These are phyloP conservation scores for Prionace glauca DNA, from an alignment of 2,797 vertebrate genomes.

Conservation along the genomic window DNA sequence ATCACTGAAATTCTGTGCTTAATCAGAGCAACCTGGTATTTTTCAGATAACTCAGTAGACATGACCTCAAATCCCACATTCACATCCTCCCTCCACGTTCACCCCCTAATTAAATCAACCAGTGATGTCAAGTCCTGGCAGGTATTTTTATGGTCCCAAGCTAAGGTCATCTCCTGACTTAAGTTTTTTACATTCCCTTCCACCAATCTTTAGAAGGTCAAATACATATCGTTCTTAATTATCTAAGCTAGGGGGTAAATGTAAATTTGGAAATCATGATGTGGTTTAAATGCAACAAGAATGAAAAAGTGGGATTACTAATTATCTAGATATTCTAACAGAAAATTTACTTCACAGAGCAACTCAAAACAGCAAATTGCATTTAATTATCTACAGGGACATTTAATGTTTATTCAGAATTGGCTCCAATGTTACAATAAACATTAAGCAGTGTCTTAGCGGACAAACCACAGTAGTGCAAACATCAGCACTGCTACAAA, in stretches of 20 bases:
- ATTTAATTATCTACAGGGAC: not conserved
- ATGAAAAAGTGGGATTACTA: slow-evolving; percentile 3
- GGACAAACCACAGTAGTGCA: not conserved
- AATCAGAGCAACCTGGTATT: not conserved
- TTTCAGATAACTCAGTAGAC: not conserved
- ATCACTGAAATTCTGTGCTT: not conserved
- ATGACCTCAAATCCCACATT: not conserved
- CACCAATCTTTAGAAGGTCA: not conserved
- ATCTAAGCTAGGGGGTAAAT: not conserved
- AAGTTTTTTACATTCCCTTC: not conserved
- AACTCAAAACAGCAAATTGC: not conserved
- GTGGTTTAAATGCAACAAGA: not conserved
- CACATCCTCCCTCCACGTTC: not conserved
- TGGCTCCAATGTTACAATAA: not conserved
- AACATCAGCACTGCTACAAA: not conserved
- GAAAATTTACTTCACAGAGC: not conserved
- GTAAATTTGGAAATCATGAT: not conserved
- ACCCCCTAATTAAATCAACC: not conserved
- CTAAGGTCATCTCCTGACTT: not conserved
- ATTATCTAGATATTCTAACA: not conserved
- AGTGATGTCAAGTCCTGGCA: not conserved
- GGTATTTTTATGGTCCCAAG: not conserved
- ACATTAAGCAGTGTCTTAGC: not conserved
- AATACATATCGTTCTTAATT: not conserved
- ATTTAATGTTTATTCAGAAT: slow-evolving; percentile 2